Evolutionary conservation across 2,113 vertebrate species (phyloP).

Genomic region (Megaceryle maxima): DNA sequence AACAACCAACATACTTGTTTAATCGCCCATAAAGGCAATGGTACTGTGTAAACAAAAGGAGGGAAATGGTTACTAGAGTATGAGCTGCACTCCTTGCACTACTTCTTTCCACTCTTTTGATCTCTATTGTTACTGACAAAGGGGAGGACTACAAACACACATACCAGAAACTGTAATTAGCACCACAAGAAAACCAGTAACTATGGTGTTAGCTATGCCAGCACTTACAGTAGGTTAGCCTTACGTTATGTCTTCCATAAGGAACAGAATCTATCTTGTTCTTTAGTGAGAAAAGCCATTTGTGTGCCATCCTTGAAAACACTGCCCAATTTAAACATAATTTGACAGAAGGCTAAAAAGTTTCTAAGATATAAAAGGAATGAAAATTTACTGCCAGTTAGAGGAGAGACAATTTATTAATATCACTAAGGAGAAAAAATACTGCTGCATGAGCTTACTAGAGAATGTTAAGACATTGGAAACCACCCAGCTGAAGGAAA

Average conservation of each 20-base stretch:
- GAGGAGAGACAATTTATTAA: neutral
- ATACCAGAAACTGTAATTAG: neutral
- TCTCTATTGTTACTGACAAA: neutral
- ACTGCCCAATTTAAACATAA: neutral
- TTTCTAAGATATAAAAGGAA: neutral
- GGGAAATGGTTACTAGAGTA: neutral
- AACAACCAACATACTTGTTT: neutral
- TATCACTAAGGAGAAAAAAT: neutral
- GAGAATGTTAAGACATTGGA: neutral
- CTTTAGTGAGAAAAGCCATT: neutral
- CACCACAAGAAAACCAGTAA: neutral
- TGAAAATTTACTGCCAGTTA: neutral
- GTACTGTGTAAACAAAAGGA: slow-evolving; percentile 1
- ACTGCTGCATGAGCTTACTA: neutral
- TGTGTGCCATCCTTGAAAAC: neutral
- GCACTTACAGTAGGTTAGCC: neutral
- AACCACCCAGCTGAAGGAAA: neutral
- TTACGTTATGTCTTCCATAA: neutral
- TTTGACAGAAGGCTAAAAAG: neutral
- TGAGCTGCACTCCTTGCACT: neutral
- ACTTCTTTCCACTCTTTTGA: slow-evolving; percentile 2
- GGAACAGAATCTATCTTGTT: neutral
- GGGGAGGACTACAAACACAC: neutral
- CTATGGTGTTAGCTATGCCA: neutral
- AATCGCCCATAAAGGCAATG: slow-evolving; percentile 61